These are phyloP conservation scores for Aviceda subcristata DNA, from an alignment of 2,113 vertebrate genomes.

Conservation along the genomic window DNA sequence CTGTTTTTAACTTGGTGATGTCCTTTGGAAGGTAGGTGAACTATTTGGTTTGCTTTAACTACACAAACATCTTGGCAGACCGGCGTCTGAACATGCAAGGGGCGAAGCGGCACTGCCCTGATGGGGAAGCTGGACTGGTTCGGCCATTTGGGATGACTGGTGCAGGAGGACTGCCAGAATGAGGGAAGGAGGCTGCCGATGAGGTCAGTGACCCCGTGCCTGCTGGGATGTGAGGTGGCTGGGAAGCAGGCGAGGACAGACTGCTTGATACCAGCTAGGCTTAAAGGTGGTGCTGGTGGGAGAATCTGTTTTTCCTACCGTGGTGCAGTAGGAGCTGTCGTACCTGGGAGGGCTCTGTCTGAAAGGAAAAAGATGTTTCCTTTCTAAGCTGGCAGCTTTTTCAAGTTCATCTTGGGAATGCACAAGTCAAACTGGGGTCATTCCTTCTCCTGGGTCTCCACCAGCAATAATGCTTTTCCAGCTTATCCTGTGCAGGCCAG, in stretches of 20 bases:
- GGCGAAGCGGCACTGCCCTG: background rate
- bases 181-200: background rate
- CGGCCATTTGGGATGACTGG: background rate
- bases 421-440: background rate
- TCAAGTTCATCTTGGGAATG: background rate
- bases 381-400: background rate
- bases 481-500: background rate
- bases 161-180: fast-evolving
- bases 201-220: background rate
- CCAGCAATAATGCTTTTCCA: background rate
- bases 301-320: background rate
- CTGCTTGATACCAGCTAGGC: fast-evolving
- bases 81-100: fast-evolving
- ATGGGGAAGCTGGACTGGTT: background rate
- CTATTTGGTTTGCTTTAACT: constrained; percentile 29
- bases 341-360: background rate
- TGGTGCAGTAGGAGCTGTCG: background rate
- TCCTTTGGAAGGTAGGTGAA: constrained; percentile 41
- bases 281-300: background rate
- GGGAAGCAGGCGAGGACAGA: background rate
- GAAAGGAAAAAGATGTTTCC: background rate
- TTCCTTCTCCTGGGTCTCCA: background rate
- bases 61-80: constrained; percentile 6
- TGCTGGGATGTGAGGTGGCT: background rate
- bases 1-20: constrained; percentile 51